Conservation (phyloP, 2,797 vertebrate species). For the Argyrosomus regius region DNA sequence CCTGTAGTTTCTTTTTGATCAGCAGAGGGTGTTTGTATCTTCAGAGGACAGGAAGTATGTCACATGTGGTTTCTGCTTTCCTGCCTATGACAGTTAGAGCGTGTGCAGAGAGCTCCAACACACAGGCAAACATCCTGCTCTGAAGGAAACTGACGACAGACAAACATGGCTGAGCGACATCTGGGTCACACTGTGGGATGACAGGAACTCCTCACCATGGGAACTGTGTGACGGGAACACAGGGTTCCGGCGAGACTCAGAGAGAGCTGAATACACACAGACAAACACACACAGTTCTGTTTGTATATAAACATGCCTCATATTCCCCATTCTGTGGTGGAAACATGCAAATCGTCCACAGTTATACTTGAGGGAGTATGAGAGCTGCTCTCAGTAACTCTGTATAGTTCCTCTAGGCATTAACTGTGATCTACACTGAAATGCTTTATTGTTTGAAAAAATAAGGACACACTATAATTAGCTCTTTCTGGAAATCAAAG, state of each 20-base stretch:
- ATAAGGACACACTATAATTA: too few relatives aligned
- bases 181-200: conserved; percentile 44
- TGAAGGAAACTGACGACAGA: conserved; percentile 1
- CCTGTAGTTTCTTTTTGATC: conserved; percentile 43
- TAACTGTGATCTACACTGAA: neutral
- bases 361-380: conserved; percentile 22
- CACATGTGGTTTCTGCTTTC: conserved; percentile 43
- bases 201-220: conserved; percentile 60
- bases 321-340: conserved; percentile 52
- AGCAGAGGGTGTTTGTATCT: conserved; percentile 59
- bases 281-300: conserved; percentile 22
- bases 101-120: conserved; percentile 39
- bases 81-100: conserved; percentile 15
- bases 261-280: conserved; percentile 10
- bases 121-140: conserved; percentile 53
- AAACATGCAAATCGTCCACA: conserved; percentile 54
- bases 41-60: conserved; percentile 21
- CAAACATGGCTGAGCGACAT: conserved; percentile 12
- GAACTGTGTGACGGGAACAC: conserved; percentile 49
- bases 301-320: conserved; percentile 56
- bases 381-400: conserved; percentile 11
- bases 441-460: conserved; percentile 13
- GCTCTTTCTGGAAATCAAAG: too few relatives aligned
- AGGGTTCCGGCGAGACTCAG: conserved; percentile 4
- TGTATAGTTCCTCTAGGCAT: neutral